phyloP scores from a whole-genome alignment of 2,797 vertebrate species.

The Moxostoma hubbsi region DNA sequence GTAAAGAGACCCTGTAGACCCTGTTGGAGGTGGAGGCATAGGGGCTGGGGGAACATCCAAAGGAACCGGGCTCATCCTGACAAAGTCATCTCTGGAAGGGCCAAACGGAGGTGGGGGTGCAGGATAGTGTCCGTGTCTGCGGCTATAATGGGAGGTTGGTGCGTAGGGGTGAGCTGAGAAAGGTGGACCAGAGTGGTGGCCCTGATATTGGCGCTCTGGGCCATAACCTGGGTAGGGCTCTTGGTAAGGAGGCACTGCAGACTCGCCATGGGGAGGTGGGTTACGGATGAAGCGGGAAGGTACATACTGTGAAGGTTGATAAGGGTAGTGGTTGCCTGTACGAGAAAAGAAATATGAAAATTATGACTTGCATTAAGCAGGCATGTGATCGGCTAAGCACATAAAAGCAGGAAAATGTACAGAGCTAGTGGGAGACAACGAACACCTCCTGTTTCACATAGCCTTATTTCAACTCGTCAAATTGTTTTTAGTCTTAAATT shows the following conservation, averaged over 20 bases:
- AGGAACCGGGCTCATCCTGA: slow-evolving; percentile 89
- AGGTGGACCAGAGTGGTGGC: slow-evolving; percentile 80
- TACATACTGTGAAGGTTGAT: slow-evolving; percentile 85
- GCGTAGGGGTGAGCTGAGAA: slow-evolving; percentile 84
- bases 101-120: slow-evolving; percentile 79
- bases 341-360: background rate
- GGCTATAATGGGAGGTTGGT: slow-evolving; percentile 83
- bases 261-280: slow-evolving; percentile 82
- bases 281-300: slow-evolving; percentile 88
- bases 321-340: slow-evolving; percentile 88
- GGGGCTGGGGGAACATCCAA: slow-evolving; percentile 82
- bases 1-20: slow-evolving; percentile 84
- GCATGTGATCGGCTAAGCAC: no score
- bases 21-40: slow-evolving; percentile 65
- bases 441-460: no score
- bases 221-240: slow-evolving; percentile 87
- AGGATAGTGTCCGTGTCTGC: slow-evolving; percentile 81
- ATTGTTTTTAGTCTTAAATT: no score
- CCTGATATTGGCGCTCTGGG: slow-evolving; percentile 85
- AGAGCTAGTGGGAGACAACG: no score
- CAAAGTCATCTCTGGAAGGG: slow-evolving; percentile 86
- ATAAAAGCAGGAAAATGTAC: no score
- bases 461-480: no score
- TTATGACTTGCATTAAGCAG: background rate
- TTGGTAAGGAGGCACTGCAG: slow-evolving; percentile 84